phyloP scores from a whole-genome alignment of 2,797 vertebrate genomes.

The Kryptolebias ocellatus region DNA sequence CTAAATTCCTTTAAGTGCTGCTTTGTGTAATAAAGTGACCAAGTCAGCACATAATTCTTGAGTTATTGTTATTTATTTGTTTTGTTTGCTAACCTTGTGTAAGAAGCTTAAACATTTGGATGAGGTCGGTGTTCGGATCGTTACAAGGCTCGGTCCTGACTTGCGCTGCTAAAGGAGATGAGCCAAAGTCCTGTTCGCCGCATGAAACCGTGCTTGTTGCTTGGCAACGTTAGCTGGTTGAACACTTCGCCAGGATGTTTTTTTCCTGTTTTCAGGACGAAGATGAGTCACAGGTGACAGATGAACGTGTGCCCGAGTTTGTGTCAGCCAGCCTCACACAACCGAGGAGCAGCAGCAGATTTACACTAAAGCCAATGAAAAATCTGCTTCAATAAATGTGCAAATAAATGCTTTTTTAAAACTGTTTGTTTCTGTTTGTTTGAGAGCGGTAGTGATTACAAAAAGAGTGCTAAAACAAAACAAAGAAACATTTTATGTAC shows the following conservation, averaged over 20 bases:
- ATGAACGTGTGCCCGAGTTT: conserved; percentile 19
- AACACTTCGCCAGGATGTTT: conserved; percentile 40
- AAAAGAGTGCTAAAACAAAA: neutral
- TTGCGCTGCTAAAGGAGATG: conserved; percentile 23
- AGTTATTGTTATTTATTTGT: too few relatives aligned
- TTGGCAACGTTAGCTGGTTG: conserved; percentile 56
- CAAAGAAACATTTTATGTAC: neutral
- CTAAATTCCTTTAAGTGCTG: too few relatives aligned
- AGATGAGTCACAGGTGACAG: conserved; percentile 51
- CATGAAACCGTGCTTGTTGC: conserved; percentile 58
- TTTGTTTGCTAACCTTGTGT: conserved; percentile 6
- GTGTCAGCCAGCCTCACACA: conserved; percentile 8
- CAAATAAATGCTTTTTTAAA: neutral
- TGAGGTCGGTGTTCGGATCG: conserved; percentile 24
- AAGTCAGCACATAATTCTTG: too few relatives aligned
- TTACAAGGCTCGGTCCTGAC: conserved; percentile 25
- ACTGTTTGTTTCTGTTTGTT: too few relatives aligned
- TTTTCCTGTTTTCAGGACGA: conserved; percentile 27
- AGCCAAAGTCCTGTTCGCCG: conserved; percentile 32
- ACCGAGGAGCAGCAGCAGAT: neutral
- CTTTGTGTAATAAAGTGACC: too few relatives aligned
- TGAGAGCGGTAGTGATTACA: too few relatives aligned
- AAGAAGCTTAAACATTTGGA: conserved; percentile 3
- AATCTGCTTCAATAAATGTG: neutral
- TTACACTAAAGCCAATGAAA: neutral